These are phyloP conservation scores for Conomelus anceps DNA, from an alignment of 2,888 invertebrate genomes.

Conservation along the genomic window DNA sequence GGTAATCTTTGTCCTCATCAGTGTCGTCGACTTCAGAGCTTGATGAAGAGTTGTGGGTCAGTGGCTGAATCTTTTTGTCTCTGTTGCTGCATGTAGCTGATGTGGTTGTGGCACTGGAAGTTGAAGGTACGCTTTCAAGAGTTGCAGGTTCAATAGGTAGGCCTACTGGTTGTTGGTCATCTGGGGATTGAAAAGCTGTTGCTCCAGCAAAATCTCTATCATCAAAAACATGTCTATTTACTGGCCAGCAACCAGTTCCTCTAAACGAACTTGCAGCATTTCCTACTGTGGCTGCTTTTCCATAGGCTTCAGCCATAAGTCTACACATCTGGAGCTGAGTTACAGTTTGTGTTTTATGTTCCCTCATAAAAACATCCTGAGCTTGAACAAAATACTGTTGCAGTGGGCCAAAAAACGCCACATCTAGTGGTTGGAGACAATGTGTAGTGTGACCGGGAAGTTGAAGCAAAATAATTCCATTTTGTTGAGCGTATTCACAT, in stretches of 20 bases:
- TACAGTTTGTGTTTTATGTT: too few relatives aligned
- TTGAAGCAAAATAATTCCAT: too few relatives aligned
- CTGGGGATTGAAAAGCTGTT: neutral
- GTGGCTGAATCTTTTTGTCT: neutral
- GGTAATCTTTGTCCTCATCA: neutral
- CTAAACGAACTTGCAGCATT: neutral
- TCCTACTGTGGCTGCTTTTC: neutral
- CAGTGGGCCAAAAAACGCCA: too few relatives aligned
- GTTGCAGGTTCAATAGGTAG: neutral
- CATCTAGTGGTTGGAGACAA: too few relatives aligned
- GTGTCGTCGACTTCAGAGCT: neutral
- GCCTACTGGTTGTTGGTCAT: neutral
- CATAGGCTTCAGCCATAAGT: too few relatives aligned
- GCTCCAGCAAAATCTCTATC: neutral
- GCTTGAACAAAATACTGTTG: too few relatives aligned
- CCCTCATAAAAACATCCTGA: too few relatives aligned
- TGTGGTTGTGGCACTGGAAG: neutral
- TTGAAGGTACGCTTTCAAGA: neutral
- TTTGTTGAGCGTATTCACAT: too few relatives aligned
- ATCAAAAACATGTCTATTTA: neutral
- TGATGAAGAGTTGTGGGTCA: neutral
- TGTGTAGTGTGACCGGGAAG: too few relatives aligned
- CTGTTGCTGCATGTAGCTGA: neutral
- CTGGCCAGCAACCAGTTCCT: neutral
- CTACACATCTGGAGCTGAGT: too few relatives aligned